phyloP scores from a whole-genome alignment of 2,888 invertebrate species.

The Sesamia inferens region DNA sequence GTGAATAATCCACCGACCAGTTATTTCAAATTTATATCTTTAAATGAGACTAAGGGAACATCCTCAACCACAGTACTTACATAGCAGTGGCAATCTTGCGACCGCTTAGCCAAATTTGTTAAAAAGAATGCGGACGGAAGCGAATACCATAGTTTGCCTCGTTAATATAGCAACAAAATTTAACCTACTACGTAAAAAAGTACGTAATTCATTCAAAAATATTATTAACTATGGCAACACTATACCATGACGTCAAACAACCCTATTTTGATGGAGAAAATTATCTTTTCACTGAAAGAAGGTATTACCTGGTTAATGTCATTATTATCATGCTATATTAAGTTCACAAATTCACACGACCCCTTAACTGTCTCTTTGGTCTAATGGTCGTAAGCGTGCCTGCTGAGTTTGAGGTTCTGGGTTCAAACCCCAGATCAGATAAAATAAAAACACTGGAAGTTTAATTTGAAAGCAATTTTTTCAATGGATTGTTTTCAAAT shows the following conservation, averaged over 20 bases:
- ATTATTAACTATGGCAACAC: background rate
- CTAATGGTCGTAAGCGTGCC: background rate
- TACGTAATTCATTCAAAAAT: background rate
- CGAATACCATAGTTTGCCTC: background rate
- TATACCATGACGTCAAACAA: constrained; percentile 8
- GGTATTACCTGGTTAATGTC: background rate
- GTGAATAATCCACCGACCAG: background rate
- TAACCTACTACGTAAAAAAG: background rate
- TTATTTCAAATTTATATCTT: background rate
- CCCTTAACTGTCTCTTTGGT: background rate
- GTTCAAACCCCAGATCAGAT: constrained; percentile 23
- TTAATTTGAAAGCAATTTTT: constrained; percentile 73
- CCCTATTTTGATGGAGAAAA: background rate
- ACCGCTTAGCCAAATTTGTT: background rate
- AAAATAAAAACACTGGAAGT: constrained; percentile 75
- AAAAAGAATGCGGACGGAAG: no score
- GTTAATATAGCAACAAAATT: background rate
- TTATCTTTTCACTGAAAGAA: background rate
- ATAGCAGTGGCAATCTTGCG: background rate
- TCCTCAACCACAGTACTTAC: background rate
- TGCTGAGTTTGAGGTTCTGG: background rate
- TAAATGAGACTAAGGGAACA: background rate
- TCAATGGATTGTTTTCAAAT: constrained; percentile 75
- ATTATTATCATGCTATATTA: background rate
- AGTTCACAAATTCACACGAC: background rate